These are phyloP conservation scores for Polymixis lichenea DNA, from an alignment of 2,888 invertebrate genomes.

Conservation along the genomic window DNA sequence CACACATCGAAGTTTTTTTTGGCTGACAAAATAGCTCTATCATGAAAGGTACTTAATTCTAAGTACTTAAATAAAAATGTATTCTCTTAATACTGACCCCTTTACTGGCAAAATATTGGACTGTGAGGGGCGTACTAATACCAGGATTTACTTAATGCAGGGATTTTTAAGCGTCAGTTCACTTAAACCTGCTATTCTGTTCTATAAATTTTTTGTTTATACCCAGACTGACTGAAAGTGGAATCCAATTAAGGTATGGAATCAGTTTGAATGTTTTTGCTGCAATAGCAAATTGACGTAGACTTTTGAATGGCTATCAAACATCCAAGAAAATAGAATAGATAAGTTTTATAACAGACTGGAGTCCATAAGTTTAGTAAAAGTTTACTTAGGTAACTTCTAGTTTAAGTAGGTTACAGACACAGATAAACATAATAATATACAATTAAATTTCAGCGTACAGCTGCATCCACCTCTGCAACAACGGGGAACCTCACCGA, in stretches of 20 bases:
- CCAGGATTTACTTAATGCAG: conserved; percentile 55
- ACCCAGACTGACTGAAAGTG: background rate
- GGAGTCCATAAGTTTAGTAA: too few relatives aligned
- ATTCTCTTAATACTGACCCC: conserved; percentile 18
- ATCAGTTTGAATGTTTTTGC: background rate
- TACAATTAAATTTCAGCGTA: too few relatives aligned
- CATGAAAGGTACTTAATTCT: background rate
- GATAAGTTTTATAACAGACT: too few relatives aligned
- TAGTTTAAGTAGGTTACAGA: too few relatives aligned
- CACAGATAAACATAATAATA: too few relatives aligned
- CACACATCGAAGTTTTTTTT: too few relatives aligned
- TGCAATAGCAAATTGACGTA: background rate
- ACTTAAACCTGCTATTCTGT: conserved; percentile 39
- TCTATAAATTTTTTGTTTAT: conserved; percentile 25
- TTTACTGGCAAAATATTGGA: conserved; percentile 44
- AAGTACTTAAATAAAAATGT: background rate
- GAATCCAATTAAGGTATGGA: background rate
- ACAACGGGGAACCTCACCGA: too few relatives aligned
- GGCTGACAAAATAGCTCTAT: too few relatives aligned
- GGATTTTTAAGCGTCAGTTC: conserved; percentile 54
- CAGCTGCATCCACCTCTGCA: too few relatives aligned
- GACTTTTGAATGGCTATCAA: background rate
- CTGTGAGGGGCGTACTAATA: conserved; percentile 44
- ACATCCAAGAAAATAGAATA: too few relatives aligned
- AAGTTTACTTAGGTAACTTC: too few relatives aligned